Percentiles rank a stretch among this genome's conserved stretches.
These are phyloP conservation scores for Geophilus truncorum DNA, from an alignment of 2,888 invertebrate genomes.

Conservation along the genomic window DNA sequence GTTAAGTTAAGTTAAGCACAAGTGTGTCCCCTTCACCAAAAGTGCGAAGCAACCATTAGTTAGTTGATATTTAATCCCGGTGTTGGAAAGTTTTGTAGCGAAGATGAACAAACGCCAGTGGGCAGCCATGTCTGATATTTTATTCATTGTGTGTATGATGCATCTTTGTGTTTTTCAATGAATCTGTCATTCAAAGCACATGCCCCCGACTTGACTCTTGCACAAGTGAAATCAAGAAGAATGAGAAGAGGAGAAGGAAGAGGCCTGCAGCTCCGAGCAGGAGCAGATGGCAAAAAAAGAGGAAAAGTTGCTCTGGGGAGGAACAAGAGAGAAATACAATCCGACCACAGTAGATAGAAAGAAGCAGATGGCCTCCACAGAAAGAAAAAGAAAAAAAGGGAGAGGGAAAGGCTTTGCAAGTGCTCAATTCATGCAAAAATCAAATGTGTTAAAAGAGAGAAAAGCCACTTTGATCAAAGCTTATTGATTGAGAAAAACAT, in stretches of 20 bases:
- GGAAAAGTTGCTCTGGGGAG: background rate
- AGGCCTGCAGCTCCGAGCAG: background rate
- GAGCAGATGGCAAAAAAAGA: background rate
- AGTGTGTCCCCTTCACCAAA: no score
- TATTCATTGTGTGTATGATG: conserved; percentile 1
- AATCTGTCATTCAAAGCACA: conserved; percentile 7
- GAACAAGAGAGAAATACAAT: background rate
- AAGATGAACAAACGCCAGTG: background rate
- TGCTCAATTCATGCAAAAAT: background rate
- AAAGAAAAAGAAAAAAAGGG: background rate
- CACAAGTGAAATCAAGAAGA: conserved; percentile 12
- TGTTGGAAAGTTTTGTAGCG: background rate
- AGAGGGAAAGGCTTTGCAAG: background rate
- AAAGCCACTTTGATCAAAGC: no score
- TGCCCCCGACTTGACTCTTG: background rate
- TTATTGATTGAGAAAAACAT: no score
- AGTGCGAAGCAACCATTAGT: no score
- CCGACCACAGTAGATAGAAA: background rate
- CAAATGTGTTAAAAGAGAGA: background rate
- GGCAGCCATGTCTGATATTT: background rate
- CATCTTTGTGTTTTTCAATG: conserved; percentile 13
- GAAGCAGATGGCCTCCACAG: background rate
- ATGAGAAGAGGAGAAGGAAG: background rate
- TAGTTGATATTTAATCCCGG: background rate
- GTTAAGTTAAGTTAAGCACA: no score